Base-by-base conservation (phyloP, 2,113 vertebrate genomes). In the Hymenochirus boettgeri region DNA sequence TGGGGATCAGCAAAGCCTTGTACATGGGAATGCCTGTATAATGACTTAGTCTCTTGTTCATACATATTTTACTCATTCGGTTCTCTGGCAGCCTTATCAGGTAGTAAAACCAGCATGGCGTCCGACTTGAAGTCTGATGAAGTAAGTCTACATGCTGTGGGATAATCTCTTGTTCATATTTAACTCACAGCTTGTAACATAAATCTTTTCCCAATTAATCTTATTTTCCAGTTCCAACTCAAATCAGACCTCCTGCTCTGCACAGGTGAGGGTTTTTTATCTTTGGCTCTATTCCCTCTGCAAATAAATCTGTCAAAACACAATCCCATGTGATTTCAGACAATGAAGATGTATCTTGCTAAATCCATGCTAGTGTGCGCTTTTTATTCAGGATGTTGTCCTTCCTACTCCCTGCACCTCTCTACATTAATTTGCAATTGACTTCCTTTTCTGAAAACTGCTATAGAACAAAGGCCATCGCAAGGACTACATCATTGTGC, bases 111-210 rank as follows among this genome's bases (percentile, higher is more conserved):
- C 64, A 67, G 63, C 64, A 35, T 67, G 56, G 37, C 46, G 52
- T 52, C 46, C 39, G 64, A 67, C 64, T 67, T 59, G 47, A 59
- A 52, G 64, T 59, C 56, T 67, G 64, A 59, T 59, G 64, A 67
- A 67, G 45, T 59, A 42, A 67, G 25, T 27, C 56, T 67, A 53
- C 64, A 67, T 67, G 64, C 64, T 67, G 64, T 13, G 64, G 64
- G 56, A 59, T 67, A 67, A 67, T 67, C 64, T 67, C 56, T 67
- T 67, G 64, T 67, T 67, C 64, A 67, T 67, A 67, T 67, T 67
- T 67, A 67, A 67, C 64, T 67, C 64, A 67, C 64, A 67, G 64
- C 64, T 67, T 59, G 64, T 42, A 59, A 42, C 63, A 15, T 42
- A 59, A 67, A 67, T 67, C 64, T 67, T 55, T 67, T 59, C 47